These are phyloP conservation scores for Cavia aperea DNA, from an alignment of 2,113 vertebrate species.

Conservation along the genomic window DNA sequence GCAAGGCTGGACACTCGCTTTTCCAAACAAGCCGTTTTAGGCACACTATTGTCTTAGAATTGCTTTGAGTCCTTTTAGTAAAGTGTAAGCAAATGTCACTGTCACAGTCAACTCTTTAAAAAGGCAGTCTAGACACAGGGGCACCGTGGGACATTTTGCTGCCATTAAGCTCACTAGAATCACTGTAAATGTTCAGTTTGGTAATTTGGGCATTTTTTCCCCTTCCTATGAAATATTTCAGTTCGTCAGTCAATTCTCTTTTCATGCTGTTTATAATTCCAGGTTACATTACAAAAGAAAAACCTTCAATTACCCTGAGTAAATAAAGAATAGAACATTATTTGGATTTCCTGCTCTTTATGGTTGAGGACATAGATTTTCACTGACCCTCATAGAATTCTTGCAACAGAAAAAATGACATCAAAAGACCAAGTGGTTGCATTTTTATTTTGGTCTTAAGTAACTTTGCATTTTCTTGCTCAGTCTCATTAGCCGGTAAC, in stretches of 20 bases:
- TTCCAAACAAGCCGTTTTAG: neutral
- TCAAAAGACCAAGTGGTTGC: constrained; percentile 15
- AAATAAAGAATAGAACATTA: constrained; percentile 42
- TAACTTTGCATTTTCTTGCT: constrained; percentile 29
- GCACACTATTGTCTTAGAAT: neutral
- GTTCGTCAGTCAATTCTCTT: constrained; percentile 11
- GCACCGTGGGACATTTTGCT: neutral
- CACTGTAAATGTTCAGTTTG: neutral
- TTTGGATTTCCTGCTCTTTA: neutral
- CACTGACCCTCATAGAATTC: constrained; percentile 18
- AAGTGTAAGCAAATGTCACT: neutral
- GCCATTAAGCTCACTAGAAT: neutral
- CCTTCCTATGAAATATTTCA: constrained; percentile 14
- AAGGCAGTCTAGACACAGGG: neutral
- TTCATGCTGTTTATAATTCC: constrained; percentile 36
- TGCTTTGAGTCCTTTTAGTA: neutral
- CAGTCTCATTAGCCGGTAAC: neutral
- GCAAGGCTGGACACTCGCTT: neutral
- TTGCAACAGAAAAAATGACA: constrained; percentile 35
- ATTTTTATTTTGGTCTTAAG: constrained; percentile 36
- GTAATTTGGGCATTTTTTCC: neutral
- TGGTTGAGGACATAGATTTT: constrained; percentile 43
- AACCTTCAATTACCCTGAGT: constrained; percentile 29
- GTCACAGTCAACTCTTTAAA: neutral
- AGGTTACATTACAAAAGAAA: constrained; percentile 24